A percentile compares a stretch with the other conserved stretches of the same genome.
These are phyloP conservation scores for Dendronephthya gigantea DNA, from an alignment of 64 coral and sea anemone species.

Conservation along the genomic window DNA sequence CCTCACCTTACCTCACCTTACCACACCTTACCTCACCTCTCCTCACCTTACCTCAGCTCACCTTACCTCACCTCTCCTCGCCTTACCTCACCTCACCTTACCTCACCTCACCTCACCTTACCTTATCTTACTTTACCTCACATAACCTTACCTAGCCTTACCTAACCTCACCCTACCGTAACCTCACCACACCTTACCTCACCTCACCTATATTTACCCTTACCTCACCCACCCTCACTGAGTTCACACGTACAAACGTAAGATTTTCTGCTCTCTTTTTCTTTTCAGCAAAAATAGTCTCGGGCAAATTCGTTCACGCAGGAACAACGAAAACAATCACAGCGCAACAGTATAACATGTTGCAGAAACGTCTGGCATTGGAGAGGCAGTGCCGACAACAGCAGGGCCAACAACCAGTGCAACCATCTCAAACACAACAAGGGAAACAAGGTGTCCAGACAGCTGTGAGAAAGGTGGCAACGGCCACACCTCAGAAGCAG, in stretches of 20 bases:
- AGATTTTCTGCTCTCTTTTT: neutral
- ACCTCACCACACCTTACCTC: neutral
- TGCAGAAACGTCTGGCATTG: neutral
- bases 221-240: neutral
- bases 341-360: slow-evolving; percentile 23
- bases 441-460: neutral
- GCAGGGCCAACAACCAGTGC: neutral
- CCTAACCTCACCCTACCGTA: no score
- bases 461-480: neutral
- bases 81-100: neutral
- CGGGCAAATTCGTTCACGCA: slow-evolving; percentile 22
- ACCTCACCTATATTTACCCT: neutral
- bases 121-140: no score
- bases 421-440: neutral
- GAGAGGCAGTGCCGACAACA: slow-evolving; percentile 2
- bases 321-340: slow-evolving; percentile 17
- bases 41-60: no score
- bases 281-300: slow-evolving; percentile 48
- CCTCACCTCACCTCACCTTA: neutral
- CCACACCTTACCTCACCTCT: no score
- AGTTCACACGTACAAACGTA: no score
- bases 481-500: neutral
- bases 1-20: no score
- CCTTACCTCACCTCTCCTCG: neutral
- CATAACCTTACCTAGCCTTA: no score